Evolutionary conservation across 2,888 invertebrate species (phyloP), one percentile per base, ranked within the genome.

Genomic region (Masnerella sp.): DNA sequence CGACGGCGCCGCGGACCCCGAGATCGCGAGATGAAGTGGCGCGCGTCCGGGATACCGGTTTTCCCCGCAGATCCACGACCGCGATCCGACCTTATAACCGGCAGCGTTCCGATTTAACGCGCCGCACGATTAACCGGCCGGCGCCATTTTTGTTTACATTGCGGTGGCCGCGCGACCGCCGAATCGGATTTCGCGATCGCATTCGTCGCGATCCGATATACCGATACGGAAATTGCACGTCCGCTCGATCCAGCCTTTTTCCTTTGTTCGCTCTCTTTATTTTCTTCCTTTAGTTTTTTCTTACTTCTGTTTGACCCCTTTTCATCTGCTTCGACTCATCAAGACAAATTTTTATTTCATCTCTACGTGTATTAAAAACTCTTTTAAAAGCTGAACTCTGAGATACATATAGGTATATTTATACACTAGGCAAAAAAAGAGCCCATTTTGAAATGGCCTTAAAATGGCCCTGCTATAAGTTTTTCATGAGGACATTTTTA

Each of bases 1-100:
- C 42, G 62, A 15, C 62, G 54, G 45, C 64, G 64, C 42, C 64
- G 52, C 62, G 18, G 25, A 43, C n/a, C 52, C 22, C 18, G 38
- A 42, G 51, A 43, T 52, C 64, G 64, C 45, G 52, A 34, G 64
- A 64, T 64, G 45, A 52, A 5, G 34, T 18, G 47, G 36, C 54
- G 36, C 25, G 67, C 22, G 43, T 67, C 49, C 58, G 67, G 67
- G 67, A 67, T 67, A 67, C 58, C 67, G 67, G 67, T 58, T 67
- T 43, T 45, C 54, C 36, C 15, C 15, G 15, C 15, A 59, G 67
- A 67, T 59, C 52, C 68, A 68, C 58, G 68, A 68, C 43, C 59
- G 59, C 51, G 68, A 59, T 68, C 34, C 59, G 59, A 59, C 51
- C 58, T 58, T 58, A 51, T 58, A 67, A 51, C 56, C 52, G 52